A percentile compares a stretch with the other conserved stretches of the same genome.
phyloP scores from a whole-genome alignment of 2,888 invertebrate genomes.

The Copidosoma aretas region DNA sequence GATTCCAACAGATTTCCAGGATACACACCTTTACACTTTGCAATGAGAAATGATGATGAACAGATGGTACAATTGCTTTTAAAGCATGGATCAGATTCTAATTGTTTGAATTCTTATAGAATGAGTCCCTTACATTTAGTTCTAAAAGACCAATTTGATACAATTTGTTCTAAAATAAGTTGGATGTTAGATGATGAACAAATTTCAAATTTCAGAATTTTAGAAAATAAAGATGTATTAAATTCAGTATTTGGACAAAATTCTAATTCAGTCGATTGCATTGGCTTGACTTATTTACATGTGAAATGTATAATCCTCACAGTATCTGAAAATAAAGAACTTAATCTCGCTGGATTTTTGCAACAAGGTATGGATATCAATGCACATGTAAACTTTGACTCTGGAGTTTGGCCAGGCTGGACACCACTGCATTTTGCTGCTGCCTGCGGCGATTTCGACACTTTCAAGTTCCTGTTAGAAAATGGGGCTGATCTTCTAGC shows the following conservation, averaged over 20 bases:
- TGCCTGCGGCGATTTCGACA: neutral
- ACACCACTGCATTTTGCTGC: slow-evolving; percentile 21
- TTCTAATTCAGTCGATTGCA: neutral
- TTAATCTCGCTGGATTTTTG: no score
- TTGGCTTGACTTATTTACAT: slow-evolving; percentile 1
- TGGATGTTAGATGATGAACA: neutral
- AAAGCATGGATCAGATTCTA: neutral
- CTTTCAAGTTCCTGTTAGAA: neutral
- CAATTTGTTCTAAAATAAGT: no score
- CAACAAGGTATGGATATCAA: neutral
- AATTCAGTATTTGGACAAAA: neutral
- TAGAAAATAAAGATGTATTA: slow-evolving; percentile 3
- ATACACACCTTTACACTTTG: slow-evolving; percentile 19
- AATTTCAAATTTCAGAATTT: neutral
- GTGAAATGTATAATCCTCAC: neutral
- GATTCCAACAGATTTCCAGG: slow-evolving; percentile 8
- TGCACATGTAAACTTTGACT: neutral
- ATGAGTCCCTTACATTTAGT: slow-evolving; percentile 12
- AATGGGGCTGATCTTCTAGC: slow-evolving; percentile 1
- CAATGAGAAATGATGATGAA: neutral
- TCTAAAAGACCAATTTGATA: neutral
- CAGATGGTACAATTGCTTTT: neutral
- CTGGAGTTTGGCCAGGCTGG: neutral
- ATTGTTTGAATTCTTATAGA: neutral
- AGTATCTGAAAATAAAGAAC: no score